A percentile compares a stretch with the other conserved stretches of the same genome.
Conservation (phyloP, 2,113 vertebrate species). For the Heterochromis multidens region DNA sequence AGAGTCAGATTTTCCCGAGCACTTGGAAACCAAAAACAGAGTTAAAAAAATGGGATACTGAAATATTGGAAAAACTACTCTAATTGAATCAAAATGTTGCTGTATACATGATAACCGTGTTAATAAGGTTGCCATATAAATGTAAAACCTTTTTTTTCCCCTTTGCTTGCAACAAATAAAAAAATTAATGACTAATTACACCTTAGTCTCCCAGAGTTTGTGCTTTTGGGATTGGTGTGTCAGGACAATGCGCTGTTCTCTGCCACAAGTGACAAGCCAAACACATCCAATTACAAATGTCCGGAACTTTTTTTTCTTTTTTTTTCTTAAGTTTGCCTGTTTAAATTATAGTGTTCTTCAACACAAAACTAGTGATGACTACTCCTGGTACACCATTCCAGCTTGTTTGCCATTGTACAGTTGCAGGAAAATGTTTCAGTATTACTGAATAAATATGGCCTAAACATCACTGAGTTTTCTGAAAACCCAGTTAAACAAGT, state of each 20-base stretch:
- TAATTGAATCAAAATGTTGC: not conserved
- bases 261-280: not conserved
- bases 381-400: not conserved
- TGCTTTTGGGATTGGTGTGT: too few relatives aligned
- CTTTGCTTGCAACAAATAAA: not conserved
- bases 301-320: too few relatives aligned
- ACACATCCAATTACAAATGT: not conserved
- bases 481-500: not conserved
- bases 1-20: not conserved
- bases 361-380: not conserved
- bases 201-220: not conserved
- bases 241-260: not conserved
- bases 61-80: not conserved
- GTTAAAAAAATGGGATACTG: not conserved
- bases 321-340: too few relatives aligned
- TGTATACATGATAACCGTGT: not conserved
- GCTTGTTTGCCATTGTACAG: too few relatives aligned
- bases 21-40: too few relatives aligned
- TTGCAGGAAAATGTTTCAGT: not conserved
- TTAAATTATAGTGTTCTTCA: too few relatives aligned
- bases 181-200: not conserved
- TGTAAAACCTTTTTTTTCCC: not conserved
- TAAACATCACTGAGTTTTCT: not conserved
- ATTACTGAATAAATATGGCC: not conserved
- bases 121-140: not conserved